Evolutionary conservation across 2,113 vertebrate genomes (phyloP).

Genomic region (Odobenus rosmarus): DNA sequence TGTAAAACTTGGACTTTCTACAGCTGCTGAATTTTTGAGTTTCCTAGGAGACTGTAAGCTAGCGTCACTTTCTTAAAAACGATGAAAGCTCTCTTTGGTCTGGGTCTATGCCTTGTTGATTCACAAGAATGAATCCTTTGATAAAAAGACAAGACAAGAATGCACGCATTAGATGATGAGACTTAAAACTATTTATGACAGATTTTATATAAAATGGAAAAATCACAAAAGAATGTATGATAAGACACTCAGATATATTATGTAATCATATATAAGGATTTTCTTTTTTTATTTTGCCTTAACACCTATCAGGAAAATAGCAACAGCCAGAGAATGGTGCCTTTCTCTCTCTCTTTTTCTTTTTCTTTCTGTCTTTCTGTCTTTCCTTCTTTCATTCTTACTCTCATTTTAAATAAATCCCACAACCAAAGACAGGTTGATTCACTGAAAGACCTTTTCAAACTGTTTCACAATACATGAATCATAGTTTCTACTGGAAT

Average conservation of each 20-base stretch:
- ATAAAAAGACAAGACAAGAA: constrained; percentile 75
- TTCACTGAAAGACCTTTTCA: background rate
- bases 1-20: constrained; percentile 80
- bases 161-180: constrained; percentile 31
- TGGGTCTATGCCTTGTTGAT: constrained; percentile 72
- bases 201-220: background rate
- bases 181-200: constrained; percentile 55
- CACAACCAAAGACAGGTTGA: background rate
- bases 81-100: constrained; percentile 80
- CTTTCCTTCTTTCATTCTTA: background rate
- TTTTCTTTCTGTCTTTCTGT: background rate
- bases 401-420: background rate
- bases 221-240: background rate
- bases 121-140: constrained; percentile 81
- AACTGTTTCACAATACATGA: background rate
- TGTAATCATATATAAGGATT: background rate
- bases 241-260: background rate
- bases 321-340: background rate
- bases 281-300: background rate
- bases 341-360: background rate
- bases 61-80: constrained; percentile 78
- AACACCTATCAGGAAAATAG: constrained; percentile 3
- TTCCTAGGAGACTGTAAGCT: constrained; percentile 80
- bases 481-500: background rate
- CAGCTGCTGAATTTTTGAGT: constrained; percentile 80